phyloP scores from a whole-genome alignment of 2,113 vertebrate genomes.

The Machaerirhynchus nigripectus region DNA sequence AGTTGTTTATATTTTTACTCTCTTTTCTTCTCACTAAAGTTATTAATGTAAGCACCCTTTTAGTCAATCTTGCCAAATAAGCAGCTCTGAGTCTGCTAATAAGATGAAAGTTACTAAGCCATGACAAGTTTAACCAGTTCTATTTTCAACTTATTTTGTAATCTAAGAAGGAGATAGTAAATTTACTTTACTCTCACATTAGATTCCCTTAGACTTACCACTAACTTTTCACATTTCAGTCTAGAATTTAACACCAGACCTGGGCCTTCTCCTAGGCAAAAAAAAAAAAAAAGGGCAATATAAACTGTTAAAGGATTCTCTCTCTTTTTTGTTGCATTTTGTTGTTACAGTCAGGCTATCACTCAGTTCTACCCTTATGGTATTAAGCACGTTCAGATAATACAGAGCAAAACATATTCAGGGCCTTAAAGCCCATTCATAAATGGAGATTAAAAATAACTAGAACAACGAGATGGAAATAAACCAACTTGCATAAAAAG shows the following conservation, averaged over 20 bases:
- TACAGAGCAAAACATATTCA: not conserved
- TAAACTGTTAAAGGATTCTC: not conserved
- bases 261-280: not conserved
- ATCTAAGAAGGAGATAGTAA: not conserved
- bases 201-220: not conserved
- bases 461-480: not conserved
- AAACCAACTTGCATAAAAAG: not conserved
- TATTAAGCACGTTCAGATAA: not conserved
- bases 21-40: not conserved
- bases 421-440: not conserved
- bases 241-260: not conserved
- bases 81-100: not conserved
- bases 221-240: not conserved
- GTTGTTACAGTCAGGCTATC: not conserved
- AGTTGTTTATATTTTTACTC: not conserved
- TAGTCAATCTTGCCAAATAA: not conserved
- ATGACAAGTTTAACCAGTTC: not conserved
- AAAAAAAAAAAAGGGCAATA: no score
- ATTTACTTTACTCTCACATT: not conserved
- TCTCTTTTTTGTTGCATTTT: not conserved
- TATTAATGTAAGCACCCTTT: not conserved
- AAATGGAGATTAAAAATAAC: not conserved
- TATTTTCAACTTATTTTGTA: constrained; percentile 16
- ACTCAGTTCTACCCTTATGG: not conserved
- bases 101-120: not conserved